phyloP scores from a whole-genome alignment of 1,140 invertebrate species.

The Gonioctena quinquepunctata region DNA sequence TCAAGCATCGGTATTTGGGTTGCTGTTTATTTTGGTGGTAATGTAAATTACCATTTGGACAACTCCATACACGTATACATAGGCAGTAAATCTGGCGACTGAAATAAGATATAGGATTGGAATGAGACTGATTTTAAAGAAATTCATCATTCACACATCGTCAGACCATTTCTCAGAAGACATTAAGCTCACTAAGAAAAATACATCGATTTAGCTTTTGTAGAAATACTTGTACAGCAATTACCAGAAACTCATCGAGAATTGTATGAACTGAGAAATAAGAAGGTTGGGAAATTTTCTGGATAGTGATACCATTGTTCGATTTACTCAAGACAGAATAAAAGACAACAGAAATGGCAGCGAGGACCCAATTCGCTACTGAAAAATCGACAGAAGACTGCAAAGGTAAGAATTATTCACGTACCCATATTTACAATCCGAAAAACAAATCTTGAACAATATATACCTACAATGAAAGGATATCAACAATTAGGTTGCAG shows the following conservation, averaged over 20 bases:
- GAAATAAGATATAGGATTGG: conserved; percentile 54
- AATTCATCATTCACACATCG: conserved; percentile 53
- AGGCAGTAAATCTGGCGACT: conserved; percentile 50
- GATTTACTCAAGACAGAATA: neutral
- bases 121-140: conserved; percentile 52
- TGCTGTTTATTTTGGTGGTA: neutral
- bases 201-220: neutral
- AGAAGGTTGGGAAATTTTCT: neutral
- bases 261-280: neutral
- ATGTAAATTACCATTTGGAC: neutral
- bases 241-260: neutral
- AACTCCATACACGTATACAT: neutral
- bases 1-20: neutral
- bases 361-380: conserved; percentile 19
- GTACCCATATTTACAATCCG: too few species aligned
- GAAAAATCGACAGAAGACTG: conserved; percentile 27
- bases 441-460: too few species aligned
- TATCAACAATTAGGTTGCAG: too few species aligned
- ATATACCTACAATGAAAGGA: too few species aligned
- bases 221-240: neutral
- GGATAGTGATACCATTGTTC: neutral
- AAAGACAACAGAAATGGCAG: conserved; percentile 24
- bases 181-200: neutral
- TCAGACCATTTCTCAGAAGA: conserved; percentile 53
- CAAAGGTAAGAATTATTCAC: conserved; percentile 31